Evolutionary conservation across 2,797 vertebrate species (phyloP), one percentile per base, ranked within the genome.

Genomic region (Echeneis naucrates): DNA sequence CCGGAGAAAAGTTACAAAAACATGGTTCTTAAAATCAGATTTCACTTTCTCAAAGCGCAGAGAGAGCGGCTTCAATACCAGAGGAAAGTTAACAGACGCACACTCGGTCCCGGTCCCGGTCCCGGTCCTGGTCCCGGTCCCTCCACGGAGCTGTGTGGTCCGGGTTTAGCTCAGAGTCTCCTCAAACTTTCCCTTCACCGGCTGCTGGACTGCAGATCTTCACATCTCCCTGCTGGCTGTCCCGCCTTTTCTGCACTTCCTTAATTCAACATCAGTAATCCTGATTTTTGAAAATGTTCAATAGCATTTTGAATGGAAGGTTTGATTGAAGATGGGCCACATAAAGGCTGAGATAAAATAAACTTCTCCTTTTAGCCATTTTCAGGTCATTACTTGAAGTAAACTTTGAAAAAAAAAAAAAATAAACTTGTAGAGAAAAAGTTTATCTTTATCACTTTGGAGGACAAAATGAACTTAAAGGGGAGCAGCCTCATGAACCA

Each of bases 81-180:
- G n/a, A n/a, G n/a, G n/a, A n/a, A n/a, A 35, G n/a, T 19, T 30
- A 8, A n/a, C 21, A 8, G 23, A 14, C 23, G n/a, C n/a, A 47
- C 45, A 47, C 50, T 12, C 50, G 47, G n/a, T 30, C 27, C 38
- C n/a, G 61, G 16, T 30, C 19, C 3, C n/a, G n/a, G n/a, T n/a
- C n/a, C n/a, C n/a, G n/a, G n/a, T n/a, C n/a, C n/a, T n/a, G n/a
- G n/a, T n/a, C n/a, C 4, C 14, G 19, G 1, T 23, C 19, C 32
- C 14, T 44, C 50, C 6, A 8, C n/a, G 2, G 1, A 16, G 16
- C 38, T 40, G 13, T 4, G 13, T 40, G 13, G 38, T 50, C 74
- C 23, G 30, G 35, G 14, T 72, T 68, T 38, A 21, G 21, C 16
- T 72, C 42, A 33, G 68, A 9, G 4, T 59, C 51, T 45, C 21